Percentiles rank a stretch among this genome's conserved stretches.
Conservation (phyloP, 2,113 vertebrate genomes). For the Eurypyga helias region DNA sequence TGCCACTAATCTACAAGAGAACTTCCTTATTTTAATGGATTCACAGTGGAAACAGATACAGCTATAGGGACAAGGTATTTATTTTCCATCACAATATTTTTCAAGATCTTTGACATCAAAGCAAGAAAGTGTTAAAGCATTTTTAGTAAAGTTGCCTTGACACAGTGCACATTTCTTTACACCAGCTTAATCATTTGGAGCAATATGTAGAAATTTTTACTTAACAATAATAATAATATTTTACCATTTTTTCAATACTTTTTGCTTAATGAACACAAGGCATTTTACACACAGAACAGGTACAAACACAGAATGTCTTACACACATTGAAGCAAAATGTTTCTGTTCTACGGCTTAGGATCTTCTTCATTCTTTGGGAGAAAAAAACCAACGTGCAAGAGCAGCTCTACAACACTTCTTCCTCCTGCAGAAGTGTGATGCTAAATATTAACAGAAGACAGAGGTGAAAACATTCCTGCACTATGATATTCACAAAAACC, state of each 20-base stretch:
- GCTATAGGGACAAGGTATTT: background rate
- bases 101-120: background rate
- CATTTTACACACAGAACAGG: background rate
- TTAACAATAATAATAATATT: background rate
- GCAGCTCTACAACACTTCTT: background rate
- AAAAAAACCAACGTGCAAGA: background rate
- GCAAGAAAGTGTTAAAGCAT: background rate
- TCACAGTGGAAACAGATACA: slow-evolving; percentile 10
- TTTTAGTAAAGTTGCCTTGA: background rate
- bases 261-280: background rate
- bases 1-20: slow-evolving; percentile 19
- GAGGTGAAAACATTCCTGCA: background rate
- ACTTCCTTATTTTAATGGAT: slow-evolving; percentile 37
- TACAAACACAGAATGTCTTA: background rate
- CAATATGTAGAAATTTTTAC: background rate
- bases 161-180: background rate
- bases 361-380: background rate
- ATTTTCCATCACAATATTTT: slow-evolving; percentile 51
- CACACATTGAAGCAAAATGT: background rate
- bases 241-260: background rate
- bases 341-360: background rate
- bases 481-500: background rate
- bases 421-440: background rate
- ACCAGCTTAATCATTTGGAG: background rate
- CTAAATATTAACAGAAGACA: background rate